Conservation (phyloP, 92 coral and sea anemone genomes). For the Nematostella vectensis region DNA sequence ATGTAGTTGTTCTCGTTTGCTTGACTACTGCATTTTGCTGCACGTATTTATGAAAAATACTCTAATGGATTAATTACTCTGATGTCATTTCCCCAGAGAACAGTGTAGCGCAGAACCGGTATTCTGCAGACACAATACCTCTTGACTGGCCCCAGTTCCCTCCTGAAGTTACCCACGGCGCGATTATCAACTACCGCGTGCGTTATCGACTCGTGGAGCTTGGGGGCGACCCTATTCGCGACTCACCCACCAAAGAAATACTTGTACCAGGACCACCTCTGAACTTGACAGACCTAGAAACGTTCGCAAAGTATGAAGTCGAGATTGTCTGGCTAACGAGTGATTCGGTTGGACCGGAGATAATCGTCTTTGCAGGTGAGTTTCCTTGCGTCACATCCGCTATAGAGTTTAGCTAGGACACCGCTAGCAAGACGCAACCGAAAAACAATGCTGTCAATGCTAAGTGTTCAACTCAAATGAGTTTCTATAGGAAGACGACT, state of each 20-base stretch:
- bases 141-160: conserved; percentile 13
- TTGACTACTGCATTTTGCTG: too few species aligned
- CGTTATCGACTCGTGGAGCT: conserved; percentile 13
- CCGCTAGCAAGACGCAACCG: too few species aligned
- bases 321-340: conserved; percentile 1
- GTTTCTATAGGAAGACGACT: too few species aligned
- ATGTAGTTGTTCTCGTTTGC: too few species aligned
- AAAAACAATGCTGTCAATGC: too few species aligned
- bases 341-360: conserved; percentile 13
- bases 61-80: too few species aligned
- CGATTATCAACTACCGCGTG: conserved; percentile 21
- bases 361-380: conserved; percentile 9
- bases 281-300: conserved; percentile 5
- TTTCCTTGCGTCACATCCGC: too few species aligned
- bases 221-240: conserved; percentile 27
- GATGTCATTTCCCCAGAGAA: too few species aligned
- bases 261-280: conserved; percentile 2
- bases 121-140: conserved; percentile 11
- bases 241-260: conserved; percentile 4
- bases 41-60: too few species aligned
- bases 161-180: conserved; percentile 7
- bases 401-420: too few species aligned
- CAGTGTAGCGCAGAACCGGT: too few species aligned
- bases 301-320: conserved; percentile 16
- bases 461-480: too few species aligned